phyloP scores from a whole-genome alignment of 2,888 invertebrate species.

The Lasioglossum malachurum region DNA sequence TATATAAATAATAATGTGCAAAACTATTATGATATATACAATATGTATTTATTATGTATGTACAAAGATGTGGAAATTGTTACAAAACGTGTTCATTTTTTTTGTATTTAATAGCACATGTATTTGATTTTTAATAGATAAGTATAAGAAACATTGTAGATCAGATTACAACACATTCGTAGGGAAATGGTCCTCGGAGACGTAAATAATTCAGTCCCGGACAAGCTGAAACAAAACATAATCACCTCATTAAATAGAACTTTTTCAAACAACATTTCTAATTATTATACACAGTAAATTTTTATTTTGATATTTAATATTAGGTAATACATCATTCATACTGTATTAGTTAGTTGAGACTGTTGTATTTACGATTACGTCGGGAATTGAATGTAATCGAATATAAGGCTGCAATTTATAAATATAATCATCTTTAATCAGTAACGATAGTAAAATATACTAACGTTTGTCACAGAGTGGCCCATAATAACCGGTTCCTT shows the following conservation, averaged over 20 bases:
- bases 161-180: conserved; percentile 90
- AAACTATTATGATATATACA: conserved; percentile 47
- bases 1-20: not conserved
- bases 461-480: conserved; percentile 89
- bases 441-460: conserved; percentile 53
- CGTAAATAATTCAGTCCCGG: conserved; percentile 84
- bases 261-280: not conserved
- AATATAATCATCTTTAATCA: conserved; percentile 30
- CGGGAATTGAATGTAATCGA: conserved; percentile 22
- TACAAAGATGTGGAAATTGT: conserved; percentile 72
- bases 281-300: conserved; percentile 19
- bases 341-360: not conserved
- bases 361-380: conserved; percentile 1
- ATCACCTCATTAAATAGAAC: conserved; percentile 13
- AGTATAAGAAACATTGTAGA: conserved; percentile 37
- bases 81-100: conserved; percentile 51
- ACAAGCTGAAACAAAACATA: conserved; percentile 87
- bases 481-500: conserved; percentile 91
- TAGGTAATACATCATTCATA: not conserved
- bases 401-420: conserved; percentile 12
- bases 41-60: conserved; percentile 71
- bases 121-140: conserved; percentile 51
- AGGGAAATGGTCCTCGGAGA: conserved; percentile 87
- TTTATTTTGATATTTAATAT: conserved; percentile 24
- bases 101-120: conserved; percentile 61